Base-by-base conservation (phyloP, 1,140 invertebrate genomes). In the Brachionus asplanchnoidis region DNA sequence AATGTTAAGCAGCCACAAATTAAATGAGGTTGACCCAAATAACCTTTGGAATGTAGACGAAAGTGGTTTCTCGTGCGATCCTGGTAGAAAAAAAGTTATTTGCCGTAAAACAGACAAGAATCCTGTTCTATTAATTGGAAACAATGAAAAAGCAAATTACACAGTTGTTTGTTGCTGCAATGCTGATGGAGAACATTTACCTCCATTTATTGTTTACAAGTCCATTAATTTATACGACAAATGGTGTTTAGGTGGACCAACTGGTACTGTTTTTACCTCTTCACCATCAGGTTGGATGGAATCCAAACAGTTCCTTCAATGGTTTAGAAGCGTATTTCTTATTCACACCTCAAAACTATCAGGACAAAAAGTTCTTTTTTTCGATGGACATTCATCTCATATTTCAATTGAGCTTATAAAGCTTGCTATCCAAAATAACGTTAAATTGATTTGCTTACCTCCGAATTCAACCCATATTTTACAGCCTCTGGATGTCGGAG, bases 201-300 rank as follows among this genome's bases (percentile, higher is more conserved):
- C 60, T 65, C 60, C 60, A 65, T 65, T 26, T 65, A 6, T 65
- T 26, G 60, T 65, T 26, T 28, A 65, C 26, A 23, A 28, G 7
- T 23, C 20, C 2, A 36, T 70, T 70, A 28, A 32, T 28, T 32
- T 70, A 36, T 32, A 70, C 23, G 66, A 70, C 28, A 73, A 36
- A 17, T 40, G 32, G 32, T 73, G 32, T 36, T 66, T 66, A 66
- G 28, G 60, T 66, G 9, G 60, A 32, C 68, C 68, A 32, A 32
- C 26, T 36, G 68, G 36, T 17, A 40, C 68, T 17, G 36, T 32
- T 36, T 73, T 36, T 40, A 40, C 26, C 32, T 32, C n/a, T 40
- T 73, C 68, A 40, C 26, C 68, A 73, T 36, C 32, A 32, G 68
- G 68, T 73, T 73, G 26, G 68, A 40, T 73, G 68, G 68, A 73